Base-by-base conservation (phyloP, 2,888 invertebrate species). In the Pachydiplax longipennis region DNA sequence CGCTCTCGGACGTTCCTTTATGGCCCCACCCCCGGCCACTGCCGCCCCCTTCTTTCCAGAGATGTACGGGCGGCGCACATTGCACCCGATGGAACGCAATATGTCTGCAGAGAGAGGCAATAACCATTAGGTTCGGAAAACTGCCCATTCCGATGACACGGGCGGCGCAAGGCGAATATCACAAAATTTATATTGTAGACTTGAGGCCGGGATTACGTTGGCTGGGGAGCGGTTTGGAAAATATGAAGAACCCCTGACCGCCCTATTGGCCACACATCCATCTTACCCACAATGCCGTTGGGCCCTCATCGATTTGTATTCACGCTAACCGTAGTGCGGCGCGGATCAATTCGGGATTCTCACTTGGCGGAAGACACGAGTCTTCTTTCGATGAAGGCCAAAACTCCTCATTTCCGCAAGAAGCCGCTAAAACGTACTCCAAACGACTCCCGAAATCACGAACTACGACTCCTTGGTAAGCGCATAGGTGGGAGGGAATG, bases 41-140 rank as follows among this genome's bases (percentile, higher is more conserved):
- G 65, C 90, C 37, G 40, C 5, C 37, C 35, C 53, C 58, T 13
- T 35, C 83, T 92, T 92, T 93, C 93, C 93, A 92, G 94, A 95
- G 95, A 95, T 95, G 94, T 95, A 95, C 95, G 94, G 94, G 94
- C 94, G 93, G 94, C 94, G 94, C 95, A 95, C 95, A 95, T 95
- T 95, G 95, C 95, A 94, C 94, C 95, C 94, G 95, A 95, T 95
- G 94, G 95, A 95, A 95, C 95, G 95, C 95, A 95, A 95, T 95
- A 95, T 95, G 95, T 95, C 95, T 95, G 94, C 94, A 94, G 94
- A 94, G 95, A 95, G 95, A 95, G 94, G 95, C 95, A 95, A 95
- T 95, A 95, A 95, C 95, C 95, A 95, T 95, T 95, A 95, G 95
- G 95, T 95, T 94, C 94, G 95, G 95, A 95, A 95, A 95, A 95